Conservation (phyloP, 2,113 vertebrate genomes). For the Pogona vitticeps region DNA sequence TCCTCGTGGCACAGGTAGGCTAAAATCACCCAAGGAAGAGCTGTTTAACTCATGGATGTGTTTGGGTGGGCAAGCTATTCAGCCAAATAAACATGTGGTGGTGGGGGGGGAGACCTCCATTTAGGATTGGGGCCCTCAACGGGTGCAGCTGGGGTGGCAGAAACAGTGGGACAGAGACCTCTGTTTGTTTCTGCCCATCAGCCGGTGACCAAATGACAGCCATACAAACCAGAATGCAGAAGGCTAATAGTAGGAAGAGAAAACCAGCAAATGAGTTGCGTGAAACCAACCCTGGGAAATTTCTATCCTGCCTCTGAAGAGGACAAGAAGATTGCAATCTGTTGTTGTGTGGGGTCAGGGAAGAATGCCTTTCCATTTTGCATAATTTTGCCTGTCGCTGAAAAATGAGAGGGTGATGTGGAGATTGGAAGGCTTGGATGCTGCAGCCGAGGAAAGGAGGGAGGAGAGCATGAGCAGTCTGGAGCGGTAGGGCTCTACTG, state of each 20-base stretch:
- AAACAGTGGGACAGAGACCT: constrained; percentile 18
- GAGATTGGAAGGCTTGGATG: too few relatives aligned
- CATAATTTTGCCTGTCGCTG: not conserved
- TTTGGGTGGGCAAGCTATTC: not conserved
- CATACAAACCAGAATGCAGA: constrained; percentile 67
- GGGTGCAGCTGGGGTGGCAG: constrained; percentile 49
- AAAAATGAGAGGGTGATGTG: not conserved
- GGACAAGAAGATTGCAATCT: not conserved
- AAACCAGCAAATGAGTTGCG: constrained; percentile 48
- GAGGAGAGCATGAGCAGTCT: too few relatives aligned
- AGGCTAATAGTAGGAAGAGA: constrained; percentile 65
- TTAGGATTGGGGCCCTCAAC: constrained; percentile 23
- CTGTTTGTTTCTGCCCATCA: constrained; percentile 67
- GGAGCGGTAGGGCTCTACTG: too few relatives aligned
- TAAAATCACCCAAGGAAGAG: not conserved
- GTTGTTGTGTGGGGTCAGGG: not conserved
- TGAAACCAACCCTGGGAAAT: constrained; percentile 34
- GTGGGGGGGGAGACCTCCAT: too few relatives aligned
- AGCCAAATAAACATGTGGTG: too few relatives aligned
- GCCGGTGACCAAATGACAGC: constrained; percentile 73
- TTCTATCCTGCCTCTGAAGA: constrained; percentile 32
- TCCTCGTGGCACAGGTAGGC: not conserved
- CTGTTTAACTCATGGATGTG: not conserved
- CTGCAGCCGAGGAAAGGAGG: too few relatives aligned
- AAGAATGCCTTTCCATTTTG: not conserved